Evolutionary conservation across 2,113 vertebrate genomes (phyloP).

Genomic region (Sylvia atricapilla): DNA sequence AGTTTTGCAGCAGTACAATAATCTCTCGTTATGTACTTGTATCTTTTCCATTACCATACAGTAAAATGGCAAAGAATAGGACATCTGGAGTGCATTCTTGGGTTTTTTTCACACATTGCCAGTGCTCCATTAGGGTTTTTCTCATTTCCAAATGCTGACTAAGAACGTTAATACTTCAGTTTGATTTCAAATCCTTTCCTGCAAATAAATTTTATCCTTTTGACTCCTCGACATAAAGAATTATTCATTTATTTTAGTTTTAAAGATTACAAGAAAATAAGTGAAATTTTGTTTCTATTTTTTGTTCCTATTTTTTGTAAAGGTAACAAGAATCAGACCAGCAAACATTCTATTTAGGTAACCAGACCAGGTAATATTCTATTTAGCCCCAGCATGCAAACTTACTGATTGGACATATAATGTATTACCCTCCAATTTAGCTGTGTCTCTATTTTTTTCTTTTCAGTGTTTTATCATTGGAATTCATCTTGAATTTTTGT

Average conservation of each 20-base stretch:
- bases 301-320: neutral
- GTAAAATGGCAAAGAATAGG: conserved; percentile 36
- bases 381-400: neutral
- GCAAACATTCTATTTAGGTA: neutral
- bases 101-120: neutral
- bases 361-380: neutral
- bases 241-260: neutral
- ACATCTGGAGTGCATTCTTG: conserved; percentile 22
- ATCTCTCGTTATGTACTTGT: conserved; percentile 37
- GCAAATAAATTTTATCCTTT: neutral
- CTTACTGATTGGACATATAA: neutral
- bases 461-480: neutral
- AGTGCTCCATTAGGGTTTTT: neutral
- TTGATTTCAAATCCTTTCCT: conserved; percentile 20
- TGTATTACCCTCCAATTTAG: neutral
- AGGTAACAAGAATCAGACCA: neutral
- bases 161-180: conserved; percentile 24
- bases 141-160: neutral
- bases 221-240: neutral
- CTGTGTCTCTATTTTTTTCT: neutral
- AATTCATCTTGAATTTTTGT: neutral
- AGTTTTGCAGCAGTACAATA: conserved; percentile 34
- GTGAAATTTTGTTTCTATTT: neutral
- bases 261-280: neutral
- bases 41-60: conserved; percentile 1